Conservation (phyloP, 2,797 vertebrate genomes). For the Pangasius sanitwongsei region DNA sequence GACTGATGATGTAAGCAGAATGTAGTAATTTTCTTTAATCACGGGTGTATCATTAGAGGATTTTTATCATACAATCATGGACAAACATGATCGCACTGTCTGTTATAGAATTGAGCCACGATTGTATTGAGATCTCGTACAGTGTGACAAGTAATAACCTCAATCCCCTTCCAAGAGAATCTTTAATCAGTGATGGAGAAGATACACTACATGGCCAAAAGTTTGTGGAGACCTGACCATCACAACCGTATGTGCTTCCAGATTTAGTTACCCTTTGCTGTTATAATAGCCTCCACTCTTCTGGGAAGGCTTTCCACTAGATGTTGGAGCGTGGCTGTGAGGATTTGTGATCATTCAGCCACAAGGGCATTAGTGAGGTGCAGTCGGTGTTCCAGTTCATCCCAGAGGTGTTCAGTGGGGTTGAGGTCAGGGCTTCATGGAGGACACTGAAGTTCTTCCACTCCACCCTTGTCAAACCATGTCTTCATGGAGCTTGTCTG, state of each 20-base stretch:
- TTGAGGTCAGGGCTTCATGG: background rate
- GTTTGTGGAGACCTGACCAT: background rate
- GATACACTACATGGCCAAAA: background rate
- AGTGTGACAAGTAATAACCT: background rate
- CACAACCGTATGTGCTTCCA: background rate
- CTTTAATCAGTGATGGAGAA: background rate
- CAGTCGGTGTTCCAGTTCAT: background rate
- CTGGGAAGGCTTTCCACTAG: background rate
- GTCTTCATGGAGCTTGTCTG: background rate
- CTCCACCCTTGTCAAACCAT: background rate
- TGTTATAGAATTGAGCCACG: background rate
- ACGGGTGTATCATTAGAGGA: background rate
- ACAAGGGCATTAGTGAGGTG: background rate
- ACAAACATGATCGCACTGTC: background rate
- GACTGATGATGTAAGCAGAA: background rate
- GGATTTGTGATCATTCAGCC: background rate
- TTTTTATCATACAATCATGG: background rate
- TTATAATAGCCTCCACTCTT: background rate
- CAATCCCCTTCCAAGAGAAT: background rate
- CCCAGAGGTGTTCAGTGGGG: background rate
- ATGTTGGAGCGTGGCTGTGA: background rate
- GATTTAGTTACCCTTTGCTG: background rate
- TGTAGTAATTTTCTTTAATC: background rate
- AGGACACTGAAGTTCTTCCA: background rate
- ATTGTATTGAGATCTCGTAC: background rate